A percentile compares a stretch with the other conserved stretches of the same genome.
phyloP scores from a whole-genome alignment of 2,113 vertebrate genomes.

The Lampris megalopsis region DNA sequence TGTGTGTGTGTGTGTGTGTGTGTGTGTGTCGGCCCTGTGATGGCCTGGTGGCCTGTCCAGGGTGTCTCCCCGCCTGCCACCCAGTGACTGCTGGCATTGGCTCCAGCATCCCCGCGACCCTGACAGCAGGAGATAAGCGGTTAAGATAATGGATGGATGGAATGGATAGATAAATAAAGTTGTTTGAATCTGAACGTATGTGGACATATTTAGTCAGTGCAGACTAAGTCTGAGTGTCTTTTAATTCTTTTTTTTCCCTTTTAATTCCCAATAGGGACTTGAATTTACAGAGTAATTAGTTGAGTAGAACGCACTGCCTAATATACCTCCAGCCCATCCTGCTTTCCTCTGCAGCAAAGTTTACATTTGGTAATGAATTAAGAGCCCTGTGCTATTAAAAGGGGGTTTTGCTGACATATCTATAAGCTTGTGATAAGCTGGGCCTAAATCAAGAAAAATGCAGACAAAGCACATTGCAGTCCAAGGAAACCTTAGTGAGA shows the following conservation, averaged over 20 bases:
- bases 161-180: no score
- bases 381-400: slow-evolving; percentile 74
- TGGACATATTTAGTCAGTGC: slow-evolving; percentile 53
- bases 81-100: no score
- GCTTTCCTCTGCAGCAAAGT: slow-evolving; percentile 68
- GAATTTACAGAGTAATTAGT: slow-evolving; percentile 78
- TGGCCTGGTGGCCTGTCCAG: no score
- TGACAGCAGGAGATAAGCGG: no score
- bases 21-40: no score
- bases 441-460: slow-evolving; percentile 80
- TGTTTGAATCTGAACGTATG: background rate
- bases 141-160: no score
- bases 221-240: slow-evolving; percentile 41
- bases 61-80: no score
- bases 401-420: slow-evolving; percentile 74
- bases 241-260: slow-evolving; percentile 19
- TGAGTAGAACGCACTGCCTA: slow-evolving; percentile 71
- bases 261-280: slow-evolving; percentile 45
- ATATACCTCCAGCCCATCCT: slow-evolving; percentile 61
- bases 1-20: no score
- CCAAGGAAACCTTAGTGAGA: slow-evolving; percentile 69
- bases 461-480: slow-evolving; percentile 70
- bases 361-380: slow-evolving; percentile 81
- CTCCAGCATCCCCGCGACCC: no score
- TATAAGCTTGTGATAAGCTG: slow-evolving; percentile 76